A percentile compares a stretch with the other conserved stretches of the same genome.
These are phyloP conservation scores for Carterocephalus palaemon DNA, from an alignment of 2,888 invertebrate species.

Conservation along the genomic window DNA sequence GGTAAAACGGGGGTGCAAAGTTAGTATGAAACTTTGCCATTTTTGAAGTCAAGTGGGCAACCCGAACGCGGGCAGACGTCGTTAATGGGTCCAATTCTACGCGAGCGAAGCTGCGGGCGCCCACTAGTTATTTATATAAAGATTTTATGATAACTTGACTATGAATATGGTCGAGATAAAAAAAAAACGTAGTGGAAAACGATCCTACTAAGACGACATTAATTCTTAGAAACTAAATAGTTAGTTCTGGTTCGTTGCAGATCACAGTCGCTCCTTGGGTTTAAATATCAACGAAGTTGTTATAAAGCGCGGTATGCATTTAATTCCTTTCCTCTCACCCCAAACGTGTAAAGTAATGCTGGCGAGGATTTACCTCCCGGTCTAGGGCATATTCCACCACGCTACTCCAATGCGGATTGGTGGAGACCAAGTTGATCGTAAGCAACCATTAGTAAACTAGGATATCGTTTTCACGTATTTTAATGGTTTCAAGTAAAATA, in stretches of 20 bases:
- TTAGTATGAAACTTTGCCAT: too few relatives aligned
- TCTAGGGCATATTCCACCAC: conserved; percentile 14
- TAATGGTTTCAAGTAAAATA: too few relatives aligned
- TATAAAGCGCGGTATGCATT: conserved; percentile 15
- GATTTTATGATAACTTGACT: too few relatives aligned
- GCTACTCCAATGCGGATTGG: conserved; percentile 8
- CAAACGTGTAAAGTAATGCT: conserved; percentile 15
- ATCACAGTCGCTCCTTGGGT: conserved; percentile 36
- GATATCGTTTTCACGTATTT: too few relatives aligned
- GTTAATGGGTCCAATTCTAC: too few relatives aligned
- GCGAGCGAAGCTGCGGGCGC: too few relatives aligned
- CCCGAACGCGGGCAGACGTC: too few relatives aligned
- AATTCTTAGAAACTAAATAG: conserved; percentile 47
- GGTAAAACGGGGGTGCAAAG: too few relatives aligned
- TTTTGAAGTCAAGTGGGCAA: too few relatives aligned
- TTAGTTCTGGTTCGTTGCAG: conserved; percentile 44
- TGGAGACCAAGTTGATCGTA: too few relatives aligned
- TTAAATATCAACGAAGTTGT: conserved; percentile 41
- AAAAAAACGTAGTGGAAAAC: conserved; percentile 32
- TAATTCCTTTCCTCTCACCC: conserved; percentile 18
- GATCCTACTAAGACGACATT: conserved; percentile 34
- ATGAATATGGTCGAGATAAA: neutral
- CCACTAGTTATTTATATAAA: too few relatives aligned
- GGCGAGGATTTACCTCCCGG: conserved; percentile 16
- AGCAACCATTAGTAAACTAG: too few relatives aligned